Conservation (phyloP, 2,888 invertebrate genomes). For the Miltochrista miniata region DNA sequence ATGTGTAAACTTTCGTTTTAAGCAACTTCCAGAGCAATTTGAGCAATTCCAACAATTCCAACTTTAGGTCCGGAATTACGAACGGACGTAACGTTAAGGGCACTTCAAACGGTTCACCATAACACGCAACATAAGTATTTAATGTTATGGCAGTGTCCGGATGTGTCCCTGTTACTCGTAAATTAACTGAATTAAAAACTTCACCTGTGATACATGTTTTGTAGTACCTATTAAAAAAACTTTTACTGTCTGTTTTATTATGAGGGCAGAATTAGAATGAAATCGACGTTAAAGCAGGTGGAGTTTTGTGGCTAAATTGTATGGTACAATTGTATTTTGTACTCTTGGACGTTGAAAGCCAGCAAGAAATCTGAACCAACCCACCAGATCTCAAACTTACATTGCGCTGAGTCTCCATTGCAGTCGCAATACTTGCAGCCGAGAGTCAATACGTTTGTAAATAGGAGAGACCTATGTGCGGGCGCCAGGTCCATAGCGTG, state of each 20-base stretch:
- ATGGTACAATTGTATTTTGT: too few species aligned
- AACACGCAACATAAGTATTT: slow-evolving; percentile 31
- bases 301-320: too few species aligned
- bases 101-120: slow-evolving; percentile 19
- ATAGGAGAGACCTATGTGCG: too few species aligned
- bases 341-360: too few species aligned
- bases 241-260: slow-evolving; percentile 3
- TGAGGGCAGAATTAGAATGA: neutral
- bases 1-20: slow-evolving; percentile 5
- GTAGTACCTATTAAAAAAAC: slow-evolving; percentile 5
- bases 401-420: too few species aligned
- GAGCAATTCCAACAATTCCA: slow-evolving; percentile 15
- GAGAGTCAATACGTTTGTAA: too few species aligned
- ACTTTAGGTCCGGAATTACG: slow-evolving; percentile 12
- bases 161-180: slow-evolving; percentile 19
- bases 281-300: too few species aligned
- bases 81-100: slow-evolving; percentile 18
- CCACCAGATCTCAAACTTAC: too few species aligned
- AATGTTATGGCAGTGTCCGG: slow-evolving; percentile 24
- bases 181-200: slow-evolving; percentile 26
- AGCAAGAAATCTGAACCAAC: too few species aligned
- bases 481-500: too few species aligned
- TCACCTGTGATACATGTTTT: slow-evolving; percentile 10
- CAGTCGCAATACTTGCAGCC: too few species aligned
- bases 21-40: slow-evolving; percentile 10